Evolutionary conservation across 2,888 invertebrate species (phyloP).

Genomic region (Caenorhabditis macrosperma): DNA sequence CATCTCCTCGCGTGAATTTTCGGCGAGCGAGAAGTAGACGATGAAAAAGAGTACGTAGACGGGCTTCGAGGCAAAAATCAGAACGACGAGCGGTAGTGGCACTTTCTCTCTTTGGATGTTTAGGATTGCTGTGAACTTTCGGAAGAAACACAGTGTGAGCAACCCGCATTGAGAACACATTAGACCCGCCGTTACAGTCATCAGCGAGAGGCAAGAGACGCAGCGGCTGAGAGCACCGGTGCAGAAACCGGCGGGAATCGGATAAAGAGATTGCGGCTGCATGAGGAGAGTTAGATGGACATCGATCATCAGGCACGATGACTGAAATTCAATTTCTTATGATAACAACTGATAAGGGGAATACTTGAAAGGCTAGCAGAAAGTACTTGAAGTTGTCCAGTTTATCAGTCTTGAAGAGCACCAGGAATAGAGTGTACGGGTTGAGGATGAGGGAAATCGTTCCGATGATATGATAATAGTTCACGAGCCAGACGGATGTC

Average conservation of each 20-base stretch:
- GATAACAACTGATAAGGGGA: no score
- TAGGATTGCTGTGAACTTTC: not conserved
- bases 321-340: no score
- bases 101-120: not conserved
- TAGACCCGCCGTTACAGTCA: not conserved
- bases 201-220: not conserved
- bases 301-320: not conserved
- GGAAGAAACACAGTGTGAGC: not conserved
- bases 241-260: not conserved
- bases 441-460: not conserved
- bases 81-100: not conserved
- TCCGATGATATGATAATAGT: conserved; percentile 16
- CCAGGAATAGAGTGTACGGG: not conserved
- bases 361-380: conserved; percentile 2
- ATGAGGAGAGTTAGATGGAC: not conserved
- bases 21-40: no score
- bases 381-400: conserved; percentile 6
- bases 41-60: not conserved
- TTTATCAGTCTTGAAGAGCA: not conserved
- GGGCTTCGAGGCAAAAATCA: not conserved
- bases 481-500: not conserved
- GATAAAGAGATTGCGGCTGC: conserved; percentile 2
- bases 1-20: no score
- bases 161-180: not conserved
- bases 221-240: not conserved